Evolutionary conservation across 2,113 vertebrate genomes (phyloP).

Genomic region (Tenebrosternarchus preto): DNA sequence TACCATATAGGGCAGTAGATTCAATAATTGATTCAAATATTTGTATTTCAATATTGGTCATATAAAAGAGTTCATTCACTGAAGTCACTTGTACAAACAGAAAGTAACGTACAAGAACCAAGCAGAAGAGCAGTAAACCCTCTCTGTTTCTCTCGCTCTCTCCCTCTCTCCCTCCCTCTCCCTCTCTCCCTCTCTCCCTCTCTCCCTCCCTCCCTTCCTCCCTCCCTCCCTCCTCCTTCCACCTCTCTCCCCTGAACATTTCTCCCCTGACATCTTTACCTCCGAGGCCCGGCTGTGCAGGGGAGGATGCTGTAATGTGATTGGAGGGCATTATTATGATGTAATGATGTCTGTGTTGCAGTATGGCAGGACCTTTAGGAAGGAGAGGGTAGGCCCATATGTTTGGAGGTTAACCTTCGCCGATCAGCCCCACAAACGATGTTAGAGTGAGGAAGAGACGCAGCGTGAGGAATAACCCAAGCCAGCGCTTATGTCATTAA

Average conservation of each 20-base stretch:
- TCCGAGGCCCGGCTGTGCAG: constrained; percentile 19
- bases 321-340: constrained; percentile 71
- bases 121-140: no score
- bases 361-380: constrained; percentile 40
- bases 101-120: no score
- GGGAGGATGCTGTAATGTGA: constrained; percentile 60
- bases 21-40: no score
- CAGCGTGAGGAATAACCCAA: constrained; percentile 54
- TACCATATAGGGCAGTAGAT: no score
- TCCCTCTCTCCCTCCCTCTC: no score
- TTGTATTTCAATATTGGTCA: no score
- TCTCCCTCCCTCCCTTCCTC: no score
- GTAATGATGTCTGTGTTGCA: constrained; percentile 66
- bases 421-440: constrained; percentile 49
- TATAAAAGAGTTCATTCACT: no score
- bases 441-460: constrained; percentile 43
- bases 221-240: no score
- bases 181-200: no score
- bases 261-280: not conserved
- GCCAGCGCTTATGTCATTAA: constrained; percentile 54
- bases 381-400: constrained; percentile 50
- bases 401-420: constrained; percentile 59
- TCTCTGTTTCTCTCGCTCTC: no score
- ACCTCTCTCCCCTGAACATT: not conserved
- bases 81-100: no score